Conservation (phyloP, 1,140 invertebrate species). For the Bombus vancouverensis region DNA sequence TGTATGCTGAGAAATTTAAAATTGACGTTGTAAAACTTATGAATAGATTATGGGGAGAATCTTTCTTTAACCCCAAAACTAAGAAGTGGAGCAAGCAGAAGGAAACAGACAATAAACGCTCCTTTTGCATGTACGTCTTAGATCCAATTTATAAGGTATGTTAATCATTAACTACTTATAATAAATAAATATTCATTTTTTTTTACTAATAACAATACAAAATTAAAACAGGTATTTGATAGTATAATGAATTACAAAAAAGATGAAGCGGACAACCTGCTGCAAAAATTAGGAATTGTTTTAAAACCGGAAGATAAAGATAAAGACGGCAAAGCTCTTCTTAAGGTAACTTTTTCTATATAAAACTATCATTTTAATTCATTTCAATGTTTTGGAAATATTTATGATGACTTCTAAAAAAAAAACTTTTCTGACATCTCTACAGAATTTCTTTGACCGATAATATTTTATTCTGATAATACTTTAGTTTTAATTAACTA, state of each 20-base stretch:
- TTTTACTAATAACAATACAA: neutral
- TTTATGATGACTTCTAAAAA: conserved; percentile 74
- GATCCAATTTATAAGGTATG: conserved; percentile 98
- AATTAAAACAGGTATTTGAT: conserved; percentile 90
- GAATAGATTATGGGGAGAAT: conserved; percentile 98
- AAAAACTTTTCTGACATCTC: conserved; percentile 79
- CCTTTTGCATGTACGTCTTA: conserved; percentile 99
- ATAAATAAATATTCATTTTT: neutral
- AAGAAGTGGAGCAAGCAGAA: conserved; percentile 99
- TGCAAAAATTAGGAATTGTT: conserved; percentile 95
- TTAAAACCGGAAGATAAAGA: conserved; percentile 97
- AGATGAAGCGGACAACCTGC: conserved; percentile 93
- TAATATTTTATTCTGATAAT: conserved; percentile 62
- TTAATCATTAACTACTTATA: neutral
- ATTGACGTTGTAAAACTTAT: conserved; percentile 98
- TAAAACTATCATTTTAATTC: neutral
- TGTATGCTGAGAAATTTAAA: conserved; percentile 99
- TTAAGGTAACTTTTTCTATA: conserved; percentile 85
- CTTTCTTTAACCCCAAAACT: conserved; percentile 98
- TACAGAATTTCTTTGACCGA: conserved; percentile 78
- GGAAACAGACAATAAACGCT: conserved; percentile 95
- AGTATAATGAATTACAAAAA: conserved; percentile 99
- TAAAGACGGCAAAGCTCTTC: conserved; percentile 95
- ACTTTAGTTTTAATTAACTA: neutral
- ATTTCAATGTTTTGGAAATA: neutral